Conservation (phyloP, 2,888 invertebrate genomes). For the Himalopsyche anomala region DNA sequence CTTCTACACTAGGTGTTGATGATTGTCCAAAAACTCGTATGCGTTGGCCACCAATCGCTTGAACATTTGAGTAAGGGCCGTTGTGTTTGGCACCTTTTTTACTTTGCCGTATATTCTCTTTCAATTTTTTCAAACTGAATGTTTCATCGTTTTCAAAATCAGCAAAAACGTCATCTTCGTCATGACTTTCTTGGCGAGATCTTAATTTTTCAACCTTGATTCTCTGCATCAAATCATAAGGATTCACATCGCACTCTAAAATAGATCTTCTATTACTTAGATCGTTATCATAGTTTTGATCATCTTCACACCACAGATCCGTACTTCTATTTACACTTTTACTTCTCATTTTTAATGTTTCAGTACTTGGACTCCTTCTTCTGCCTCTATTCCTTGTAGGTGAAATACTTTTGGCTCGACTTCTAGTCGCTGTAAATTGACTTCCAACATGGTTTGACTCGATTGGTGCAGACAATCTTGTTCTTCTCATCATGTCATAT, state of each 20-base stretch:
- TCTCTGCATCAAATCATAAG: conserved; percentile 86
- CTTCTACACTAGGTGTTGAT: conserved; percentile 70
- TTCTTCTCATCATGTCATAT: conserved; percentile 89
- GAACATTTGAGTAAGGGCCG: conserved; percentile 76
- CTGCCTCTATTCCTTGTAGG: conserved; percentile 78
- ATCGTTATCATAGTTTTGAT: conserved; percentile 68
- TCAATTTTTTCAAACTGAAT: conserved; percentile 61
- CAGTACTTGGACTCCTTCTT: conserved; percentile 72
- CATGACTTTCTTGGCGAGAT: conserved; percentile 73
- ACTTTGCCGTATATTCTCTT: conserved; percentile 60
- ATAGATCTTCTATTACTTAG: conserved; percentile 81
- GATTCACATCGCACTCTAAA: conserved; percentile 89
- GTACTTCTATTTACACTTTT: conserved; percentile 75
- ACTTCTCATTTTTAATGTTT: conserved; percentile 73
- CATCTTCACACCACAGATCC: conserved; percentile 74
- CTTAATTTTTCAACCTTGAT: conserved; percentile 72
- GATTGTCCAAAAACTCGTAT: conserved; percentile 80
- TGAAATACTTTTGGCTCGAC: conserved; percentile 78
- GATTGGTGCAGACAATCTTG: conserved; percentile 82
- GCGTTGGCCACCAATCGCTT: conserved; percentile 83
- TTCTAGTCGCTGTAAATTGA: conserved; percentile 75
- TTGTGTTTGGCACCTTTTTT: conserved; percentile 66
- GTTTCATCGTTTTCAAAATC: conserved; percentile 64
- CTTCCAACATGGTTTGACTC: conserved; percentile 76
- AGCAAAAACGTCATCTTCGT: conserved; percentile 74